Evolutionary conservation across 2,888 invertebrate genomes (phyloP), one percentile per base, ranked within the genome.

Genomic region (Matsumyia berberina): DNA sequence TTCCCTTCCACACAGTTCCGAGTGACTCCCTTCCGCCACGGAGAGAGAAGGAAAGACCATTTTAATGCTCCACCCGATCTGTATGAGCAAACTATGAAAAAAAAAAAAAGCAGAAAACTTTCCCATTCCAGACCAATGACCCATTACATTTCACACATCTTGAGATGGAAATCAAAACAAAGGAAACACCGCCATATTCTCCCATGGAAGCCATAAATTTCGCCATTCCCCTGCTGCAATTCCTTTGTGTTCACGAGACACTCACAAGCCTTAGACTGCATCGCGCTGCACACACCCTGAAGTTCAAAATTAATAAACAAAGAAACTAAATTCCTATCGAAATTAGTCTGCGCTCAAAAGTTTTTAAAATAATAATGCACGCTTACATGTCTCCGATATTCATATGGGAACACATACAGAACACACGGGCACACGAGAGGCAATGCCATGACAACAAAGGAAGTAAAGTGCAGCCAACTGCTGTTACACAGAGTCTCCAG

Each of bases 71-170:
- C 3, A n/a, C 42, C 6, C 15, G 7, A 5, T 15, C 15, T 17
- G 15, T 42, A 7, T 15, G 39, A 5, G 12, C 7, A 7, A 7
- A 15, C 5, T 9, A 9, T 12, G 0, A 42, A 42, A 15, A 12
- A 42, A 12, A 42, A 15, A n/a, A n/a, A n/a, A n/a, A n/a, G n/a
- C 1, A 24, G 24, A 24, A 24, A 24, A 24, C 4, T 11, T 42
- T 42, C 12, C 12, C 39, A 42, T 12, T 74, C 80, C 80, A 60
- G 69, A 81, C 69, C 80, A 76, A 76, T 74, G 74, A 81, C 69
- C 80, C 74, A 62, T 69, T 57, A 67, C 39, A 67, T 49, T 44
- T 39, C 33, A 67, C 67, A 81, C 46, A 57, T 69, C 69, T 81
- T 49, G 3, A 74, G 42, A 62, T 49, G 62, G 37, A 67, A 62